Evolutionary conservation across 2,888 invertebrate species (phyloP).

Genomic region (Mesorhabditis sp.): DNA sequence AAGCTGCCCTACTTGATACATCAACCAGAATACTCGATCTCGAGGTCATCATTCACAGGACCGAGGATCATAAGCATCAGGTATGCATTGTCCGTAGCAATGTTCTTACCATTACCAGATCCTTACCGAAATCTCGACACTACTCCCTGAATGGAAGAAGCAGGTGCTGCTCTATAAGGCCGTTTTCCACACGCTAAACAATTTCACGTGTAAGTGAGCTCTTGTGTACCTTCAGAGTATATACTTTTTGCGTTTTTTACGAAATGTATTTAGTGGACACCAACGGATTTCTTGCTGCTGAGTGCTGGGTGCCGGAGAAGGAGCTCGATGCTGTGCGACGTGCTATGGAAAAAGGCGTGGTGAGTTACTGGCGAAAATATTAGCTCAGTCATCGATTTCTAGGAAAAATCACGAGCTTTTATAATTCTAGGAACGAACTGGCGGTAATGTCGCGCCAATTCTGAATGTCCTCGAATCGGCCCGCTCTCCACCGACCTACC

Average conservation of each 20-base stretch:
- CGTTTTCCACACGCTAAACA: constrained; percentile 92
- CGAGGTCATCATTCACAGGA: constrained; percentile 67
- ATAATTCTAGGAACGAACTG: constrained; percentile 62
- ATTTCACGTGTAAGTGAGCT: constrained; percentile 71
- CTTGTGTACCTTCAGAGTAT: too few species aligned
- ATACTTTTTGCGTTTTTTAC: too few species aligned
- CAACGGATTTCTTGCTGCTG: constrained; percentile 94
- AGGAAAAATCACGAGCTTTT: not conserved
- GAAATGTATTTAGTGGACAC: constrained; percentile 79
- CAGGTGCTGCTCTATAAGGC: constrained; percentile 97
- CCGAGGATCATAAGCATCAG: constrained; percentile 42
- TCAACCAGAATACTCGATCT: constrained; percentile 96
- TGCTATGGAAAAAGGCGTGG: constrained; percentile 84
- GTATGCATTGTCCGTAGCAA: constrained; percentile 18
- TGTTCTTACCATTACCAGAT: constrained; percentile 25
- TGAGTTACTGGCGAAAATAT: constrained; percentile 60
- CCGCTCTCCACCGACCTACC: constrained; percentile 85
- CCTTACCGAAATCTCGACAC: constrained; percentile 92
- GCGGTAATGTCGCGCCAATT: constrained; percentile 90
- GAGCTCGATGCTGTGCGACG: constrained; percentile 86
- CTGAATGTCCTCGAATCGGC: constrained; percentile 88
- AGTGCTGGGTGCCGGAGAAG: constrained; percentile 88
- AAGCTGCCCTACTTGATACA: constrained; percentile 94
- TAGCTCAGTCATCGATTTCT: too few species aligned
- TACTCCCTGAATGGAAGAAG: constrained; percentile 90